A percentile compares a stretch with the other conserved stretches of the same genome.
These are phyloP conservation scores for Spilogale gracilis DNA, from an alignment of 2,113 vertebrate species.

Conservation along the genomic window DNA sequence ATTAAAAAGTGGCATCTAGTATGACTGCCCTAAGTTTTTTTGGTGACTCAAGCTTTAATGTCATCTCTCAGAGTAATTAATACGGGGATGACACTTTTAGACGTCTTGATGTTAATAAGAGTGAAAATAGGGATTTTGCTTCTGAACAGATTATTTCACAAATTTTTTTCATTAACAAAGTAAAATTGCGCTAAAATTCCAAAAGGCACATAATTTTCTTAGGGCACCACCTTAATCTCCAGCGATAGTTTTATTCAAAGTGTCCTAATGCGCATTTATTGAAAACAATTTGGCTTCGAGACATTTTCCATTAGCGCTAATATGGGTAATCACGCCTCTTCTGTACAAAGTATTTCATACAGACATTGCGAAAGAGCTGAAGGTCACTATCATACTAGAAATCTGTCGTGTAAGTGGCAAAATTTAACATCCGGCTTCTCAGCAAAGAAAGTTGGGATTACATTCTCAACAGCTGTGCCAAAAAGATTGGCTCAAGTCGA, in stretches of 20 bases:
- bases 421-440: not conserved
- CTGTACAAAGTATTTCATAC: not conserved
- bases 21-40: not conserved
- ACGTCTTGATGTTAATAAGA: not conserved
- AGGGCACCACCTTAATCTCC: not conserved
- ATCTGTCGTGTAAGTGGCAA: not conserved
- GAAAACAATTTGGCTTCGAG: not conserved
- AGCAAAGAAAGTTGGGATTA: not conserved
- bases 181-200: not conserved
- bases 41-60: not conserved
- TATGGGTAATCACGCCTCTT: not conserved
- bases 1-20: not conserved
- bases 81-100: not conserved
- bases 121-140: not conserved
- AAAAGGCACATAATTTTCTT: not conserved
- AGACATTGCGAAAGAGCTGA: not conserved
- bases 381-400: not conserved
- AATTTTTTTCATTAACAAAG: not conserved
- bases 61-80: not conserved
- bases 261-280: not conserved
- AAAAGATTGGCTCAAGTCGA: not conserved
- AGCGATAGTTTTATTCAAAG: not conserved
- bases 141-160: not conserved
- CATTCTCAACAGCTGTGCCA: accelerated
- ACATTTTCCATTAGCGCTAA: not conserved